These are phyloP conservation scores for Corbicula japonica DNA, from an alignment of 2,888 invertebrate species.

Conservation along the genomic window DNA sequence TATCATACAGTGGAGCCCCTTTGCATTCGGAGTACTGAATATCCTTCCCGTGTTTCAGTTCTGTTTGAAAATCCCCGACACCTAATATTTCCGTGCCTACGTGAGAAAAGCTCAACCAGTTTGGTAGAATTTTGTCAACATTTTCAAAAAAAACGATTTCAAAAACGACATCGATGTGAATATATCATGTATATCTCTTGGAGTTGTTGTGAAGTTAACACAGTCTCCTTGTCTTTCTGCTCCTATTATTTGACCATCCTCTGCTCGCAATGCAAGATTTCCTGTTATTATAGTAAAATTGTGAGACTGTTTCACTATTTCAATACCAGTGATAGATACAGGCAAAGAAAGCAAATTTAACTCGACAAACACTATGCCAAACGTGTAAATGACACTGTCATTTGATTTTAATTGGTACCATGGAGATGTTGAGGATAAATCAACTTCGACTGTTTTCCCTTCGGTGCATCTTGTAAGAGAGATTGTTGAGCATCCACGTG, in stretches of 20 bases:
- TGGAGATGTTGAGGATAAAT: background rate
- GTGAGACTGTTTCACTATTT: background rate
- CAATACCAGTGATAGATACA: background rate
- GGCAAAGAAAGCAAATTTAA: background rate
- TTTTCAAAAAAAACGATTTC: conserved; percentile 20
- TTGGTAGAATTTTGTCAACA: conserved; percentile 13
- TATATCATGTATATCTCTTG: conserved; percentile 45
- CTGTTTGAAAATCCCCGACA: conserved; percentile 24
- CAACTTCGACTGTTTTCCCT: background rate
- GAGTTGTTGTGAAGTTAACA: conserved; percentile 29
- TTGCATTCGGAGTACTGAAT: conserved; percentile 24
- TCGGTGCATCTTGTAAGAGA: background rate
- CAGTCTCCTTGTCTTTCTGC: conserved; percentile 21
- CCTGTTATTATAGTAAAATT: conserved; percentile 25
- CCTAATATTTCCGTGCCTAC: conserved; percentile 13
- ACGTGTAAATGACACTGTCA: background rate
- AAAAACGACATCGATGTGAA: conserved; percentile 28
- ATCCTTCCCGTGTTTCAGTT: conserved; percentile 27
- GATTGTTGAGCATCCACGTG: background rate
- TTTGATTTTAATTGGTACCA: background rate
- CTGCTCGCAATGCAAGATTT: background rate
- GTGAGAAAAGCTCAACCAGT: conserved; percentile 30
- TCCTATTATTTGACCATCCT: conserved; percentile 13
- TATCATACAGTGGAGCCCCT: conserved; percentile 29
- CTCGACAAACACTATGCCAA: background rate